Base-by-base conservation (phyloP, 2,888 invertebrate species). In the Megalurothrips usitatus region DNA sequence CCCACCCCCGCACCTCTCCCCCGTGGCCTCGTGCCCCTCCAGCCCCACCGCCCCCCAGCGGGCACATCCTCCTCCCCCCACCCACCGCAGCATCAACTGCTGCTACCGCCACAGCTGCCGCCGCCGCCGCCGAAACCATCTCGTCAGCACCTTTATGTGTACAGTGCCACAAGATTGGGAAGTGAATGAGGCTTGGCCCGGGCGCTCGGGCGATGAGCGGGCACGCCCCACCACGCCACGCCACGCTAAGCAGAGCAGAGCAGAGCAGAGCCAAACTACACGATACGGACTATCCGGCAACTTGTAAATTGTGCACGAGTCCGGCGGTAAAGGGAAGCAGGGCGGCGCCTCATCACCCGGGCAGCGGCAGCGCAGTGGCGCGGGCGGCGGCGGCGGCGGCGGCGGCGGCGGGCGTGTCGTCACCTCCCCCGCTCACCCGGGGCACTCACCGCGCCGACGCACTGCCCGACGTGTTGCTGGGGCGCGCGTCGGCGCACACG, bases 81-180 rank as follows among this genome's bases (percentile, higher is more conserved):
- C 58, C 14, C 52, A 4, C 34, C 34, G 6, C 34, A 43, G 34
- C 34, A 43, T 43, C 34, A 43, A 43, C 34, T 43, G 34, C 34
- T 43, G 6, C 34, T 6, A 43, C 34, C 68, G 68, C 4, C 26
- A 26, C 9, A 23, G 26, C 68, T 75, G 11, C 68, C 68, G 68
- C 23, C 9, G 68, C 68, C 23, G 68, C 68, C 52, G 58, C 58
- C 14, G n/a, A 58, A 58, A 58, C 58, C 58, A 58, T 58, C 58
- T 26, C 68, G 68, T 75, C 68, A 75, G 68, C 68, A 75, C 68
- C 68, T 75, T 75, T 23, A 75, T 75, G 68, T 75, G 68, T 75
- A 26, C 68, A 26, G 68, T 75, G 68, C 68, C 68, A 75, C 68
- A 75, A 75, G 68, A 75, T 75, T 75, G 68, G 26, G 23, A 75